Base-by-base conservation (phyloP, 2,797 vertebrate species). In the Coccyzus lansbergi region DNA sequence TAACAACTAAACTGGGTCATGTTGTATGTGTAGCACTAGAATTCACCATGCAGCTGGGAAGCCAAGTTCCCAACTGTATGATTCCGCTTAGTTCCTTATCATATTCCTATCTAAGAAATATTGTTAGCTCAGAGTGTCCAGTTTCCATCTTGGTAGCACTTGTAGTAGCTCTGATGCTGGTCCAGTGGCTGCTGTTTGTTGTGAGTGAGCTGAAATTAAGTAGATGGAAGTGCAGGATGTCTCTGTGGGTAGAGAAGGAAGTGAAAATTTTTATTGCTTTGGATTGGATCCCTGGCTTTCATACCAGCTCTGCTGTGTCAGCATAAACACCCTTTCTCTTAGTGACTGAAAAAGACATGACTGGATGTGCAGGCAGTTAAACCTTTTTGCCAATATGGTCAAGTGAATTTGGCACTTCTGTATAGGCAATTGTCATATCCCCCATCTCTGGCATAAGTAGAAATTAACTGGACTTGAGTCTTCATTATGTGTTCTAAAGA, bases 301-400 rank as follows among this genome's bases (percentile, higher is more conserved):
- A 19, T 68, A 46, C 4, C 13, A 28, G 28, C 58, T 38, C 38
- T 68, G 12, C 48, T 28, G 29, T 26, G 69, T 64, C 62, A 51
- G 16, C 14, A 7, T 48, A 71, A 36, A 18, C 14, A 9, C 24
- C 74, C 6, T 71, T 55, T 44, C 13, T 22, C n/a, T 26, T 36
- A 5, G 18, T 65, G 31, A 25, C 28, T 31, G 1, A 4, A 48
- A 81, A n/a, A 0, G 1, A 15, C 6, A 1, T 40, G n/a, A 10
- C 9, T 28, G 33, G 69, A 80, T 31, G n/a, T 15, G 7, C 25
- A 15, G 46, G 31, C 46, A 65, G 4, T 49, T 51, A 18, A 29
- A 63, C 33, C 13, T 4, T 22, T 56, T 65, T 60, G 42, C 12
- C 22, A 3, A 8, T 58, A 15, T 16, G 34, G 55, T 49, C 29